Evolutionary conservation across 2,113 vertebrate species (phyloP).

Genomic region (Colinus virginianus): DNA sequence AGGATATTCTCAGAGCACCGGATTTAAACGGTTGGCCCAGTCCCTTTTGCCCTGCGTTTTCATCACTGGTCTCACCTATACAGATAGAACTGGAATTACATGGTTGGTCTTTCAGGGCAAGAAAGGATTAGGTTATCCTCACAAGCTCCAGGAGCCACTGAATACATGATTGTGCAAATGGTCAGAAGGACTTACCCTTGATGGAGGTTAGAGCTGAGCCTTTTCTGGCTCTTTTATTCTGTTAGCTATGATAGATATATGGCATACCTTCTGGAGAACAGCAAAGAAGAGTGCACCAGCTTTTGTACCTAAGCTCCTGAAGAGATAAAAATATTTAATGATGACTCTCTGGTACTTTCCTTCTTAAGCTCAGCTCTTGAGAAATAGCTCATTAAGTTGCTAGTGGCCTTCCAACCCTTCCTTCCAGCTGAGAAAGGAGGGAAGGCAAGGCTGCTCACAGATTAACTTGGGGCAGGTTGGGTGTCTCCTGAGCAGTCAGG

Average conservation of each 20-base stretch:
- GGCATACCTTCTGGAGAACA: not conserved
- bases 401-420: not conserved
- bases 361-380: conserved; percentile 33
- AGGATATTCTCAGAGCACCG: not conserved
- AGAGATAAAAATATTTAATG: conserved; percentile 24
- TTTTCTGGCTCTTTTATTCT: not conserved
- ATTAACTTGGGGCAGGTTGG: not conserved
- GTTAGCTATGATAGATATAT: not conserved
- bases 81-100: not conserved
- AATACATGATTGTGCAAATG: not conserved
- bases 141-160: not conserved
- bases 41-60: not conserved
- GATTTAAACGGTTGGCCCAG: not conserved
- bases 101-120: not conserved
- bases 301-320: conserved; percentile 7
- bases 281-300: not conserved
- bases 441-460: not conserved
- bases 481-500: not conserved
- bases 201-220: not conserved
- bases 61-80: not conserved
- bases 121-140: not conserved
- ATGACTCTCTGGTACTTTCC: not conserved
- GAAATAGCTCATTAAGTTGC: conserved; percentile 28
- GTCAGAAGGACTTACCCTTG: not conserved
- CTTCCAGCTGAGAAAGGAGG: not conserved